Evolutionary conservation across 2,888 invertebrate species (phyloP).

Genomic region (Lithophane socia): DNA sequence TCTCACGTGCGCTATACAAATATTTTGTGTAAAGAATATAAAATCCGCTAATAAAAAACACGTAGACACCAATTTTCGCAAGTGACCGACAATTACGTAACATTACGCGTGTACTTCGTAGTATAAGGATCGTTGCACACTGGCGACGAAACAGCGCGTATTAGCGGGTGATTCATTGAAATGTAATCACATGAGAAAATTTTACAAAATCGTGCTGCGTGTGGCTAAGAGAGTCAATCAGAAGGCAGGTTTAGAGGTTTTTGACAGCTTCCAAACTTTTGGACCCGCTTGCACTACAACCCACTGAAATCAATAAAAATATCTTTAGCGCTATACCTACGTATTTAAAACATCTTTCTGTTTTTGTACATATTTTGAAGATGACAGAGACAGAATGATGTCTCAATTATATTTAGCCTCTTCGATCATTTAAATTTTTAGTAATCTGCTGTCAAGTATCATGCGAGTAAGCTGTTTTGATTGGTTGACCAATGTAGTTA

Average conservation of each 20-base stretch:
- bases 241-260: neutral
- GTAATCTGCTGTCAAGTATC: neutral
- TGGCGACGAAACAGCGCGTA: neutral
- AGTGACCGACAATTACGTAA: constrained; percentile 66
- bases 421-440: neutral
- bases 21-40: constrained; percentile 54
- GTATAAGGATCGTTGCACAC: constrained; percentile 15
- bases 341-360: neutral
- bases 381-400: neutral
- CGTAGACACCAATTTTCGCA: constrained; percentile 66
- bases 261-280: neutral
- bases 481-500: neutral
- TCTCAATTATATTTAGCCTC: neutral
- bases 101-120: constrained; percentile 44
- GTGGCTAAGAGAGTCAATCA: neutral
- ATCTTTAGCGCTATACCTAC: neutral
- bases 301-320: neutral
- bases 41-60: constrained; percentile 58
- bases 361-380: neutral
- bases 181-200: neutral
- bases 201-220: neutral
- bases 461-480: neutral
- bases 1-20: constrained; percentile 32
- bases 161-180: no score
- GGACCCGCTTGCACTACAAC: neutral